Base-by-base conservation (phyloP, 2,113 vertebrate genomes). In the Corythoichthys haematopterus region DNA sequence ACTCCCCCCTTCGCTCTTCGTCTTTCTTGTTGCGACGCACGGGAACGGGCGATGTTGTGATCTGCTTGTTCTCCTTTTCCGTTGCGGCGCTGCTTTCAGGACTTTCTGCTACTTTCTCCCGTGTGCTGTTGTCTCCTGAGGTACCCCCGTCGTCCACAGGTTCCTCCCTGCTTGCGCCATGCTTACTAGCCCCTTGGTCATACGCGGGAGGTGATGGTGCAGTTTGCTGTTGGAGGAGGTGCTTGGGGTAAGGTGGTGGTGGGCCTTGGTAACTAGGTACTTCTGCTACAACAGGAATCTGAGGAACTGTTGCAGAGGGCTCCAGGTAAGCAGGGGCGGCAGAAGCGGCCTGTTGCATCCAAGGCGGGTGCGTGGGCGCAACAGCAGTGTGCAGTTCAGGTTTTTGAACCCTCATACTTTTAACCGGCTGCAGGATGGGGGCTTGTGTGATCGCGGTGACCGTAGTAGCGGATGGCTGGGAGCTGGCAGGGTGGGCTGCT, bases 1-100 rank as follows among this genome's bases (percentile, higher is more conserved):
- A 94, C 65, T 96, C 94, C 16, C 96, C 93, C 50, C 95, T 88
- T 50, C 94, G 94, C 87, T 98, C 97, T 56, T 97, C 96, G 45
- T 91, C 88, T 40, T 93, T 94, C 82, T 95, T 96, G 84, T 93
- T 95, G 66, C 94, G 95, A 35, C 96, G 91, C 61, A 98, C 94
- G 0, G 97, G 96, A 67, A 98, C 96, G 0, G 96, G 96, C 0
- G 96, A 98, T 0, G 96, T 98, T 1, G 96, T 98, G 82, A 98
- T 99, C 82, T 95, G 96, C 69, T 98, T 99, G 75, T 94, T 98
- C 82, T 98, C 97, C 85, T 93, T 94, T 71, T 97, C 97, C 0
- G 86, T 74, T 3, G 83, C 79, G 20, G 78, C 55, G 2, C 88
- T 3, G 52, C 76, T 65, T 37, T 92, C 90, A 0, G 75, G 15